phyloP scores from a whole-genome alignment of 2,113 vertebrate species.

The Phaethornis superciliosus region DNA sequence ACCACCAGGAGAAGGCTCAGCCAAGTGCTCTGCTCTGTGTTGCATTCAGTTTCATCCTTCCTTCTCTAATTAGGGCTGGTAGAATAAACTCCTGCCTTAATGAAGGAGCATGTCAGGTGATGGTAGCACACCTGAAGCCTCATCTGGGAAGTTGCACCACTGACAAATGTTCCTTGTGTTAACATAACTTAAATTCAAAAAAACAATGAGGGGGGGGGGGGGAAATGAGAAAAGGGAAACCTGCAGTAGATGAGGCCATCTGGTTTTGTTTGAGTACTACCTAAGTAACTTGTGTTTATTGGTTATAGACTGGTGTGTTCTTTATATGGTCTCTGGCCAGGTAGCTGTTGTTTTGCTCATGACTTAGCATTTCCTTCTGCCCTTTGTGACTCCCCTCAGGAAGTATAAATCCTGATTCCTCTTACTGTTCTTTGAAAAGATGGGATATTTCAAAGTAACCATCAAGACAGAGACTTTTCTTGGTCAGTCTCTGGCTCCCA shows the following conservation, averaged over 20 bases:
- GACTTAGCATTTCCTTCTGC: not conserved
- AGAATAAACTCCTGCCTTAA: not conserved
- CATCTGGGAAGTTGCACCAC: not conserved
- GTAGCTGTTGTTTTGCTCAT: not conserved
- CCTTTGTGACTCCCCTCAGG: not conserved
- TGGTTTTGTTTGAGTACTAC: constrained; percentile 61
- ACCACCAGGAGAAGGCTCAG: not conserved
- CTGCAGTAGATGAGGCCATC: constrained; percentile 18
- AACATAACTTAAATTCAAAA: not conserved
- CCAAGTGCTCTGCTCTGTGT: not conserved
- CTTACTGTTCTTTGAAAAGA: not conserved
- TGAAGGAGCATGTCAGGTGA: rapidly evolving
- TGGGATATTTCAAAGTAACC: not conserved
- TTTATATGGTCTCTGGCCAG: not conserved
- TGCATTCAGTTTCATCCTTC: not conserved
- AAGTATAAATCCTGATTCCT: not conserved
- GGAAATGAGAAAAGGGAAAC: not conserved
- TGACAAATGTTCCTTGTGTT: not conserved
- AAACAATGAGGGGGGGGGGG: not conserved
- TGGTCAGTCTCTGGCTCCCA: rapidly evolving
- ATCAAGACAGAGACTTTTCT: not conserved
- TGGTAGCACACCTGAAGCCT: not conserved
- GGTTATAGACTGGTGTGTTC: constrained; percentile 42
- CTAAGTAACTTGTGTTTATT: constrained; percentile 63
- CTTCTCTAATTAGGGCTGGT: not conserved